Evolutionary conservation across 1,140 invertebrate genomes (phyloP), one percentile per base, ranked within the genome.

Genomic region (Drosophila biarmipes): DNA sequence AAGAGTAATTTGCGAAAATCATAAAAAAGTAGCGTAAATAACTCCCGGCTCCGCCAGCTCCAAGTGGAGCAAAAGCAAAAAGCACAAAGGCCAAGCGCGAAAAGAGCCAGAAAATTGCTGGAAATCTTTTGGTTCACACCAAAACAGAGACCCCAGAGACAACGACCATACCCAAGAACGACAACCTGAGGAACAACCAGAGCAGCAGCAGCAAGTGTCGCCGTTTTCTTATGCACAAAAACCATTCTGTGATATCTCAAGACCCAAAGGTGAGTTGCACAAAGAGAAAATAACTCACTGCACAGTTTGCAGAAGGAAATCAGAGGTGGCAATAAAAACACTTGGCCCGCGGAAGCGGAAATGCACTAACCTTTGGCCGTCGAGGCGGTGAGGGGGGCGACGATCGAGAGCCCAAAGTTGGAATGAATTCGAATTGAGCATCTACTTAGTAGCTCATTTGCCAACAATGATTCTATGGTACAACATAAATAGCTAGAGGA

Each of bases 211-310:
- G 64, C 58, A 77, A 72, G 75, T 78, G 72, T 76, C 56, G 75
- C 80, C 74, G 71, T 67, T 84, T 71, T 66, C 66, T 66, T 57
- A 72, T 63, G 66, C 56, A 51, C 62, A 75, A 80, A 77, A 87
- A 81, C 82, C 78, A 75, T 91, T 91, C 90, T 91, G 90, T 91
- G 90, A 91, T 91, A 91, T 86, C 78, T 89, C 66, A 81, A 89
- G 82, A 91, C 78, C 90, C 90, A 91, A 91, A 91, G 90, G 90
- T 91, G 48, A 91, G 89, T 81, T 31, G 38, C 63, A 80, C 31
- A 67, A 68, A 56, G 40, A 19, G 4, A 10, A 15, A 42, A 66
- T 14, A 24, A 45, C 17, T n/a, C n/a, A n/a, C n/a, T n/a, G 17
- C 17, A 6, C 29, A 38, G 45, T 48, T 64, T 48, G 14, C 14